Evolutionary conservation across 2,888 invertebrate genomes (phyloP).

Genomic region (Eremobia ochroleuca): DNA sequence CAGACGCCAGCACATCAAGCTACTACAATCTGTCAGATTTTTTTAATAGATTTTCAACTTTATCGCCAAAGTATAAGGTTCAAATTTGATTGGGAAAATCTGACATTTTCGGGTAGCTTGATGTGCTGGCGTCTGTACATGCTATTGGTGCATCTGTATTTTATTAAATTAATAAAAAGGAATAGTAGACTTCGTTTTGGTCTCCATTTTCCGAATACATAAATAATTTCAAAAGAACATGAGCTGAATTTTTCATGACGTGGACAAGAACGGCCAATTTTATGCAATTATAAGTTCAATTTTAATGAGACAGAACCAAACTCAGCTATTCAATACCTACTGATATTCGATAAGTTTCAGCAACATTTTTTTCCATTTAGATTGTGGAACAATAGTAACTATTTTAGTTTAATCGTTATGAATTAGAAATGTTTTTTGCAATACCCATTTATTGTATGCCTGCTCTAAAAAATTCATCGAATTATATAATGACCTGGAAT

Average conservation of each 20-base stretch:
- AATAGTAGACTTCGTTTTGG: not conserved
- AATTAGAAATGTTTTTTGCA: not conserved
- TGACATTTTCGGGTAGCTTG: no score
- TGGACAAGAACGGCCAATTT: not conserved
- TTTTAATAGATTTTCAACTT: no score
- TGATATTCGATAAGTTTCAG: not conserved
- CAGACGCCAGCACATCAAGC: no score
- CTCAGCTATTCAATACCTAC: not conserved
- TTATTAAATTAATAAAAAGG: not conserved
- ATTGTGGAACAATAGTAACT: not conserved
- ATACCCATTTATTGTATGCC: slow-evolving; percentile 13
- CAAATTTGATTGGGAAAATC: no score
- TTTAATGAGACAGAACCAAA: not conserved
- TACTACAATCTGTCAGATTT: no score
- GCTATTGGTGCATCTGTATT: not conserved
- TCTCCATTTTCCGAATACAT: not conserved
- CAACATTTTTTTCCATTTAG: not conserved
- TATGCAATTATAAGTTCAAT: not conserved
- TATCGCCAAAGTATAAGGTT: no score
- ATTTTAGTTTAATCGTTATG: not conserved
- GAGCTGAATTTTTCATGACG: not conserved
- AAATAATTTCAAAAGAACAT: not conserved
- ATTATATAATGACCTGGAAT: slow-evolving; percentile 51
- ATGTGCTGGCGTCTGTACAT: no score
- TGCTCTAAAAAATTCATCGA: slow-evolving; percentile 26